Conservation (phyloP, 2,888 invertebrate genomes). For the Conops quadrifasciatus region DNA sequence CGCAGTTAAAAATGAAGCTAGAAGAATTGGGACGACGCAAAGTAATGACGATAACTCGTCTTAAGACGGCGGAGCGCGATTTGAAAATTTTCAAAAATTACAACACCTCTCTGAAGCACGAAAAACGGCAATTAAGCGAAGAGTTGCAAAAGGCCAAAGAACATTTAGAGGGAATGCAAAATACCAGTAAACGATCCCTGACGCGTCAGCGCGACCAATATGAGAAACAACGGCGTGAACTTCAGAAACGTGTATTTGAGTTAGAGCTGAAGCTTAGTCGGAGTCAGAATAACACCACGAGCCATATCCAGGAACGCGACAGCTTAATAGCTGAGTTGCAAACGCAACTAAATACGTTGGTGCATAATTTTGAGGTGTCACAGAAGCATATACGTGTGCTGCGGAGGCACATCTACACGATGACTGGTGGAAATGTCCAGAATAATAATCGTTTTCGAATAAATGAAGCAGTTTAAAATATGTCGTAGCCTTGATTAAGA, state of each 20-base stretch:
- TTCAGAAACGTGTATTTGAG: constrained; percentile 60
- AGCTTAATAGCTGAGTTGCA: constrained; percentile 61
- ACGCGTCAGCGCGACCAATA: constrained; percentile 59
- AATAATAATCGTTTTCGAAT: constrained; percentile 31
- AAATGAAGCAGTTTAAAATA: constrained; percentile 29
- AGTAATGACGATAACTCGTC: constrained; percentile 50
- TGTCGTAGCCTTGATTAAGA: not conserved
- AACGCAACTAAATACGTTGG: constrained; percentile 59
- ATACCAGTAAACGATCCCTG: constrained; percentile 55
- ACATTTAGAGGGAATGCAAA: constrained; percentile 55
- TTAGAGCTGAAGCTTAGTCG: constrained; percentile 61
- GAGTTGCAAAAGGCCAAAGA: constrained; percentile 53
- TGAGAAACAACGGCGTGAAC: constrained; percentile 57
- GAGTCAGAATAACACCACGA: constrained; percentile 59
- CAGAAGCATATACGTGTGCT: constrained; percentile 62
- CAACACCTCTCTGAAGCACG: constrained; percentile 55
- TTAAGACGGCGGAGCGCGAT: constrained; percentile 57
- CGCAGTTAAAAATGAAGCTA: constrained; percentile 52
- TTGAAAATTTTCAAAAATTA: constrained; percentile 60
- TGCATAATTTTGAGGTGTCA: constrained; percentile 62
- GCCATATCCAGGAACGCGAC: constrained; percentile 61
- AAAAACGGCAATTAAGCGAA: constrained; percentile 55
- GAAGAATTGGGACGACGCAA: constrained; percentile 58
- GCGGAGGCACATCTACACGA: constrained; percentile 59
- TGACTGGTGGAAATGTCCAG: constrained; percentile 48